Evolutionary conservation across 2,797 vertebrate species (phyloP), one percentile per base, ranked within the genome.

Genomic region (Mus caroli): DNA sequence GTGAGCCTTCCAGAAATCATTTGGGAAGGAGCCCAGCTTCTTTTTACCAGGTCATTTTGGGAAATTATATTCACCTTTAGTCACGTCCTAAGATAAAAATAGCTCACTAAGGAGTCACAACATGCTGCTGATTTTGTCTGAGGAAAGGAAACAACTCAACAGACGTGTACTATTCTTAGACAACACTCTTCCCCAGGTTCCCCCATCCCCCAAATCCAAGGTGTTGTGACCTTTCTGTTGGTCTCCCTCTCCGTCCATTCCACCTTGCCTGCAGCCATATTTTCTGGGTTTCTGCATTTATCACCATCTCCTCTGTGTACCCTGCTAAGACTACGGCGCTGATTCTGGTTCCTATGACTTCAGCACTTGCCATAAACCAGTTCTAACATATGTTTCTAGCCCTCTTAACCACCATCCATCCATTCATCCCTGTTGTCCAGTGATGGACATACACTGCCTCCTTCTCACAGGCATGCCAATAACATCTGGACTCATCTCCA

Each of bases 61-160:
- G 85, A 28, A 50, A 91, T 3, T 24, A 0, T 82, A 60, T 89
- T 94, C 87, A 77, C 86, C 71, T 56, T 22, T 24, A 40, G 19
- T 90, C 56, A 69, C 4, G 80, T 71, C 40, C 62, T 50, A 91
- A 84, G 60, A 88, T 37, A 93, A 79, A 60, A 86, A 84, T 34
- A 86, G 75, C 15, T 40, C 56, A 71, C 73, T 40, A 58, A 13
- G 64, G 92, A 31, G 76, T 56, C 64, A 52, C 26, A 19, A 28
- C 56, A 54, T 84, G 15, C 52, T 7, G 1, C 22, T 71, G 73
- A 86, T 76, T 92, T 92, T 80, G 54, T 90, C 46, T 73, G 9
- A 62, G 76, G 50, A 91, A 94, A 84, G 69, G 24, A 40, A 62
- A 69, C 17, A 31, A 77, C 77, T 40, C 71, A 60, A 40, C 46